A percentile compares a stretch with the other conserved stretches of the same genome.
These are phyloP conservation scores for Arge pagana DNA, from an alignment of 2,888 invertebrate genomes.

Conservation along the genomic window DNA sequence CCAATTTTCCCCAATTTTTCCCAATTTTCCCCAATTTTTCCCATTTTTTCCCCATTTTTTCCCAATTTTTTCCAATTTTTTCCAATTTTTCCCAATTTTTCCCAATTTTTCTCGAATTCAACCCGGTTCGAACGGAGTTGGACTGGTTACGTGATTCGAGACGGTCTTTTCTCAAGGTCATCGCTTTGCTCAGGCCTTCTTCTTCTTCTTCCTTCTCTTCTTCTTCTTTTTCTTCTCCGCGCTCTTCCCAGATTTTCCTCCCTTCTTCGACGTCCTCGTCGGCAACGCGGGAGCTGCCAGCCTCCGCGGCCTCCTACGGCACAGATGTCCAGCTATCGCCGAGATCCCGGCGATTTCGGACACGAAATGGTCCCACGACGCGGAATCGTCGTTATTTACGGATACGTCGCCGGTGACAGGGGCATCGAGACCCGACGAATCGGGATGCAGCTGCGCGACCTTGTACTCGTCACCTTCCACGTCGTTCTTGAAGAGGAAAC, in stretches of 20 bases:
- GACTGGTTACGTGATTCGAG: too few species aligned
- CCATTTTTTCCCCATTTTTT: neutral
- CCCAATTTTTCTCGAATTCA: conserved; percentile 11
- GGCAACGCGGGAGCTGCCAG: neutral
- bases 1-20: too few species aligned
- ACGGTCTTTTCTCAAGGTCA: too few species aligned
- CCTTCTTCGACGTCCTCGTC: conserved; percentile 6
- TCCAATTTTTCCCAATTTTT: neutral
- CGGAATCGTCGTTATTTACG: neutral
- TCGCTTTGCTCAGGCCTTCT: too few species aligned
- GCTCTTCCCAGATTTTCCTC: conserved; percentile 16
- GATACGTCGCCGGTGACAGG: neutral
- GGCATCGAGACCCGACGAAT: neutral
- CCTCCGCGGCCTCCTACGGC: conserved; percentile 30
- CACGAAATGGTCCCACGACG: conserved; percentile 22
- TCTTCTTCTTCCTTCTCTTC: conserved; percentile 8
- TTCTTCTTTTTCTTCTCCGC: conserved; percentile 12
- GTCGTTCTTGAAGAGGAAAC: conserved; percentile 31
- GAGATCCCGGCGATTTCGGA: conserved; percentile 31
- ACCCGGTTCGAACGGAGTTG: too few species aligned
- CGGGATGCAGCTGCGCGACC: neutral
- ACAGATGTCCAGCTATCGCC: conserved; percentile 27
- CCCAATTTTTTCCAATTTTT: neutral
- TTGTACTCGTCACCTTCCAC: conserved; percentile 27
- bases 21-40: neutral